Base-by-base conservation (phyloP, 37 sponge, comb jelly and placozoan species). In the Aplysina aerophoba region DNA sequence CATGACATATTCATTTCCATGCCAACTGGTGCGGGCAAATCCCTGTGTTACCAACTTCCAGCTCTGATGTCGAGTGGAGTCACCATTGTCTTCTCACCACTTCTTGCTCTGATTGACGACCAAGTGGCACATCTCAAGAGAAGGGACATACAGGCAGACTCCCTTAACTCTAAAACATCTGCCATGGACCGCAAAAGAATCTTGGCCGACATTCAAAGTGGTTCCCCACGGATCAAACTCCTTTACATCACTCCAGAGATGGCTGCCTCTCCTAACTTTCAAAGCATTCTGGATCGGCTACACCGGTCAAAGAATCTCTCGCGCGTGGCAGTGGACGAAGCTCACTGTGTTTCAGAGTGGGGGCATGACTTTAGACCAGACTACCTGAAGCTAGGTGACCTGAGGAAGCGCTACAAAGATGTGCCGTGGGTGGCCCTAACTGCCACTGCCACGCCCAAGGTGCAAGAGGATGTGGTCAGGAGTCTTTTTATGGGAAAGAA, bases 291-390 rank as follows among this genome's bases (percentile, higher is more conserved):
- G 37, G 41, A 59, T 2, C 59, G 44, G 0, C 85, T 97, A 16
- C 44, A 88, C 88, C 21, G 85, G 79, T 20, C 54, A 12, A 83
- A 81, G 58, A 85, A 67, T 35, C 74, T 99, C 4, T 65, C 91
- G 0, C 57, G 88, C 20, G 56, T 99, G 20, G 94, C 92, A 0
- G 91, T 99, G 20, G 99, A 99, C 82, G 99, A 99, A 62, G 97
- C 97, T 0, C 99, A 99, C 83, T 97, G 99, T 81, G 94, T 99
- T n/a, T 99, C 99, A 0, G 92, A 97, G 44, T 99, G 99, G 99
- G 99, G 99, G 0, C 99, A 99, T 74, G 97, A 99, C 87, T 99
- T 99, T 66, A 38, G 99, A 73, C 99, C 99, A 17, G 99, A 97
- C 83, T 99, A 97, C 81, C 90, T 95, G 60, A 95, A 95, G 73